A percentile compares a stretch with the other conserved stretches of the same genome.
Conservation (phyloP, 2,888 invertebrate genomes). For the Litoditis marina region DNA sequence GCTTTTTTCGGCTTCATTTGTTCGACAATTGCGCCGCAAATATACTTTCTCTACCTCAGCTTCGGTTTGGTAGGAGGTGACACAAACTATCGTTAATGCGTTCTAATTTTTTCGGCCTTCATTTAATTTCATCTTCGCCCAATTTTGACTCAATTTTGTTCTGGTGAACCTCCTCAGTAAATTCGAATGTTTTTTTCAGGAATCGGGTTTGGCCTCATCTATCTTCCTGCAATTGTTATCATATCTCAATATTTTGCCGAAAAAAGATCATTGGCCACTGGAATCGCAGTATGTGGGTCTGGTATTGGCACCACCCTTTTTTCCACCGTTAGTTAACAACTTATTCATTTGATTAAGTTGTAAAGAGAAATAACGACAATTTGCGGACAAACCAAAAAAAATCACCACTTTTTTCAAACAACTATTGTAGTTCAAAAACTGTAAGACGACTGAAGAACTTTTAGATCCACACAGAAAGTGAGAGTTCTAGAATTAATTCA, state of each 20-base stretch:
- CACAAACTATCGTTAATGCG: too few relatives aligned
- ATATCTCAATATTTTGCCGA: slow-evolving; percentile 95
- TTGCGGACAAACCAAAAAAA: too few relatives aligned
- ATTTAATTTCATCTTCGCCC: not conserved
- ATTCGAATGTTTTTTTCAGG: slow-evolving; percentile 70
- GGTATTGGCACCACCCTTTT: slow-evolving; percentile 93
- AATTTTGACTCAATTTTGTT: too few relatives aligned
- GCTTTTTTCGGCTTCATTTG: slow-evolving; percentile 76
- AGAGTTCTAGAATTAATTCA: too few relatives aligned
- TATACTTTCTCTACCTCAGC: slow-evolving; percentile 74
- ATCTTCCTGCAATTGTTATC: slow-evolving; percentile 93
- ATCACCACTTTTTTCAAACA: too few relatives aligned
- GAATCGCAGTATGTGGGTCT: slow-evolving; percentile 90
- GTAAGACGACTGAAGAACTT: too few relatives aligned
- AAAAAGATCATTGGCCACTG: slow-evolving; percentile 84
- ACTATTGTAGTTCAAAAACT: too few relatives aligned
- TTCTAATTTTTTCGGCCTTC: not conserved
- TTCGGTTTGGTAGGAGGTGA: slow-evolving; percentile 85
- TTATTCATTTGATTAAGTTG: too few relatives aligned
- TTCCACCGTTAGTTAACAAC: slow-evolving; percentile 67
- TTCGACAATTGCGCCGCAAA: slow-evolving; percentile 75
- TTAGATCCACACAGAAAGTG: too few relatives aligned
- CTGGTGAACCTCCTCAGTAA: too few relatives aligned
- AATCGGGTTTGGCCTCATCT: slow-evolving; percentile 90
- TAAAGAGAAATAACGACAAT: too few relatives aligned